A percentile compares a stretch with the other conserved stretches of the same genome.
Conservation (phyloP, 1,140 invertebrate genomes). For the Zaprionus ghesquierei region DNA sequence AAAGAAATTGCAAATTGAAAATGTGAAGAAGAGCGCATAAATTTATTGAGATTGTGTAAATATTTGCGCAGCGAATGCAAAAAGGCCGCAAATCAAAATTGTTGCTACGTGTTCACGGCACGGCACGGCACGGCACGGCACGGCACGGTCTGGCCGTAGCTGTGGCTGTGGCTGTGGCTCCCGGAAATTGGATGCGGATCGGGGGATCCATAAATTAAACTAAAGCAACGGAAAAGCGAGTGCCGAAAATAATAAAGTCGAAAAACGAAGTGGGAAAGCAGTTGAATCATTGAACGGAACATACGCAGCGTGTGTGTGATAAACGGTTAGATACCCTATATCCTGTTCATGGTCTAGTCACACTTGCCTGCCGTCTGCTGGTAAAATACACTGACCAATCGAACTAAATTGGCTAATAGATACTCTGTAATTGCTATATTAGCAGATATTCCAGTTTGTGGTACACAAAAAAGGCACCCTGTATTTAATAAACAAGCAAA, state of each 20-base stretch:
- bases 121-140: too few relatives aligned
- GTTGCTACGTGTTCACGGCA: slow-evolving; percentile 1
- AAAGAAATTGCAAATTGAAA: slow-evolving; percentile 72
- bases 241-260: slow-evolving; percentile 18
- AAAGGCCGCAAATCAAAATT: slow-evolving; percentile 37
- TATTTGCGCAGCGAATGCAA: slow-evolving; percentile 70
- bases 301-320: not conserved
- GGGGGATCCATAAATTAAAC: slow-evolving; percentile 24
- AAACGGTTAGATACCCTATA: not conserved
- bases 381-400: too few relatives aligned
- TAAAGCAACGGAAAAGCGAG: slow-evolving; percentile 6
- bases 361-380: too few relatives aligned
- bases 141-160: too few relatives aligned
- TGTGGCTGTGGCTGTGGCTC: too few relatives aligned
- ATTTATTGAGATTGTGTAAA: slow-evolving; percentile 79
- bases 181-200: slow-evolving; percentile 39
- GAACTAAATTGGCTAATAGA: too few relatives aligned
- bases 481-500: too few relatives aligned
- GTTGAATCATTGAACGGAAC: not conserved
- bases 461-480: too few relatives aligned
- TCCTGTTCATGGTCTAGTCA: too few relatives aligned
- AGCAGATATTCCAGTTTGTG: too few relatives aligned
- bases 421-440: too few relatives aligned
- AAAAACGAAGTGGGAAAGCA: not conserved
- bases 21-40: slow-evolving; percentile 80